Evolutionary conservation across 2,797 vertebrate genomes (phyloP).

Genomic region (Enteromius fasciolatus): DNA sequence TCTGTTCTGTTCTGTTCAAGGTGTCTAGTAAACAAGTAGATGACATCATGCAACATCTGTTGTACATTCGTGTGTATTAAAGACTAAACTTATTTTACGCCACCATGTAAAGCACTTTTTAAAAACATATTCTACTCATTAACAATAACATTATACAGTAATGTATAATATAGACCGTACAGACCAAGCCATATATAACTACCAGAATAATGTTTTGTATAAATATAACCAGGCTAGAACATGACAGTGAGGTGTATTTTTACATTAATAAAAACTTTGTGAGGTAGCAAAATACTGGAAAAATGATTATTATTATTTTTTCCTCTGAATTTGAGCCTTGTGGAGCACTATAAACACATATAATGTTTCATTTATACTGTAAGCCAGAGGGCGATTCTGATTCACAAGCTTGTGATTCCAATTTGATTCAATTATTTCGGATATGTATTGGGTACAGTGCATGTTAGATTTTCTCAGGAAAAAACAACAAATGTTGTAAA

Average conservation of each 20-base stretch:
- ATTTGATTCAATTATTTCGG: too few species aligned
- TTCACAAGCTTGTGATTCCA: too few species aligned
- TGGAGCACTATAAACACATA: background rate
- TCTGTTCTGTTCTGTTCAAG: background rate
- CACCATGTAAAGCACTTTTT: background rate
- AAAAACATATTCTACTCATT: background rate
- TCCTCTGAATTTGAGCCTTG: background rate
- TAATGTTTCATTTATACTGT: background rate
- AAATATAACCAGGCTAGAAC: background rate
- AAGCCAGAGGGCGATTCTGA: background rate
- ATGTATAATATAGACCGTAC: background rate
- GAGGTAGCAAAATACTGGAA: background rate
- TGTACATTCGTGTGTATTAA: background rate
- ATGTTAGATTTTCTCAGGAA: too few species aligned
- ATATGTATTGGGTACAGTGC: too few species aligned
- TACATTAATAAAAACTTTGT: background rate
- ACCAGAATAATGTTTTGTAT: background rate
- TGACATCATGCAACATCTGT: background rate
- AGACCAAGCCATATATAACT: background rate
- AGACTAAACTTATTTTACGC: background rate
- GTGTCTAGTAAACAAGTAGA: background rate
- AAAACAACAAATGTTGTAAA: background rate
- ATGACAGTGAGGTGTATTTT: background rate
- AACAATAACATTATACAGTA: background rate
- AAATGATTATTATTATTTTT: too few species aligned